Conservation (phyloP, 1,140 invertebrate species). For the Eulimnadia texana region DNA sequence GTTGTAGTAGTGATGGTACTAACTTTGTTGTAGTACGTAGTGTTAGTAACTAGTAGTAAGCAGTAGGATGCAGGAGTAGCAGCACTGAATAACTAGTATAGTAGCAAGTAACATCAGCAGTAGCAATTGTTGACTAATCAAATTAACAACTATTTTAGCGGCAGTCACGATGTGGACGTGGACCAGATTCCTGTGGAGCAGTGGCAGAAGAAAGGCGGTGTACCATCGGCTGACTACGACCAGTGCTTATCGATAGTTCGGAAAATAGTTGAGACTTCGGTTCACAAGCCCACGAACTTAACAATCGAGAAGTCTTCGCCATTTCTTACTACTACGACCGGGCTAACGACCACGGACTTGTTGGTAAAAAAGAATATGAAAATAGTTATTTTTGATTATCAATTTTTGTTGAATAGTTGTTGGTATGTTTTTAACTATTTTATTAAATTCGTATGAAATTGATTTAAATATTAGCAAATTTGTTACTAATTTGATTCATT, state of each 20-base stretch:
- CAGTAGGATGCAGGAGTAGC: no score
- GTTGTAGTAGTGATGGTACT: no score
- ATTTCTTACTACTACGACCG: slow-evolving; percentile 92
- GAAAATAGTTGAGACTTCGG: slow-evolving; percentile 38
- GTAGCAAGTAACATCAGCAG: no score
- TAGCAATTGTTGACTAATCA: no score
- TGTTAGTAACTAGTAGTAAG: no score
- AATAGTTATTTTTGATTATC: slow-evolving; percentile 1
- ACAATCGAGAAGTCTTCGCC: slow-evolving; percentile 51
- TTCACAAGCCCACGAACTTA: slow-evolving; percentile 43
- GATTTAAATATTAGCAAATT: no score
- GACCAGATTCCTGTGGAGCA: slow-evolving; percentile 22
- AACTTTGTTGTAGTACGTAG: no score
- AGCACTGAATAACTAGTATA: no score
- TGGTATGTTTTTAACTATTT: background rate
- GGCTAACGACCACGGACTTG: slow-evolving; percentile 62
- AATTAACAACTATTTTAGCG: no score
- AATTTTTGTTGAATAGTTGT: background rate
- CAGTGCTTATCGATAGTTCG: slow-evolving; percentile 44
- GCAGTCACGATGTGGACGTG: slow-evolving; percentile 24
- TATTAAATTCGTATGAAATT: background rate
- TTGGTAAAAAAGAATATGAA: no score
- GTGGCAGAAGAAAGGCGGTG: slow-evolving; percentile 33
- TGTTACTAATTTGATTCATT: no score
- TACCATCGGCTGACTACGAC: slow-evolving; percentile 40